Percentiles rank a stretch among this genome's conserved stretches.
These are phyloP conservation scores for Neosilurus mollespiculum DNA, from an alignment of 2,797 vertebrate species.

Conservation along the genomic window DNA sequence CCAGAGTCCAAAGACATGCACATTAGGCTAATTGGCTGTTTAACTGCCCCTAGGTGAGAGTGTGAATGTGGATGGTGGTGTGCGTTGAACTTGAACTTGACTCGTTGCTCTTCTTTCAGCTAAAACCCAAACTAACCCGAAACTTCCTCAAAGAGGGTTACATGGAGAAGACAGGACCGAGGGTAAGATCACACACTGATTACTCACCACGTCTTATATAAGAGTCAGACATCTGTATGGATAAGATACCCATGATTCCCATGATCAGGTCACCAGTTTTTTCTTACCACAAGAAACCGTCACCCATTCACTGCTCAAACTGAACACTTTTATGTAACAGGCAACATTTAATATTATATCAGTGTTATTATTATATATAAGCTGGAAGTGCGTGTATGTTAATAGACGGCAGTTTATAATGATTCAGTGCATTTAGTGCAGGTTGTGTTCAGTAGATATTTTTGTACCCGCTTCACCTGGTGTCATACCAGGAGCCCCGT, in stretches of 20 bases:
- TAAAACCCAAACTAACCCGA: slow-evolving; percentile 80
- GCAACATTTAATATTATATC: neutral
- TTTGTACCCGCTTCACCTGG: neutral
- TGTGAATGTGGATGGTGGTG: no score
- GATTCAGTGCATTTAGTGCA: no score
- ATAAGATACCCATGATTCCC: neutral
- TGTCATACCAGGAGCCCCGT: neutral
- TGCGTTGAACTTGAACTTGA: neutral
- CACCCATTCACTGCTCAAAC: neutral
- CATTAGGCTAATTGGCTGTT: no score
- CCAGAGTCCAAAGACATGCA: no score
- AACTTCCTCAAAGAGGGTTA: slow-evolving; percentile 89
- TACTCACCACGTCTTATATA: neutral
- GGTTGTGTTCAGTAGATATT: neutral
- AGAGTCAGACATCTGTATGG: neutral
- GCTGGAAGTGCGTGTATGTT: no score
- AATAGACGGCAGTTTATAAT: neutral
- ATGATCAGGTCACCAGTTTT: neutral
- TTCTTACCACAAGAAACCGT: neutral
- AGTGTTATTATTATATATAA: no score
- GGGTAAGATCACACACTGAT: slow-evolving; percentile 13
- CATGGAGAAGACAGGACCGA: slow-evolving; percentile 89
- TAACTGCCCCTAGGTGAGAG: no score
- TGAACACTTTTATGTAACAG: neutral
- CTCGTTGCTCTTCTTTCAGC: slow-evolving; percentile 64